Evolutionary conservation across 2,113 vertebrate genomes (phyloP).

Genomic region (Syrmaticus mikado): DNA sequence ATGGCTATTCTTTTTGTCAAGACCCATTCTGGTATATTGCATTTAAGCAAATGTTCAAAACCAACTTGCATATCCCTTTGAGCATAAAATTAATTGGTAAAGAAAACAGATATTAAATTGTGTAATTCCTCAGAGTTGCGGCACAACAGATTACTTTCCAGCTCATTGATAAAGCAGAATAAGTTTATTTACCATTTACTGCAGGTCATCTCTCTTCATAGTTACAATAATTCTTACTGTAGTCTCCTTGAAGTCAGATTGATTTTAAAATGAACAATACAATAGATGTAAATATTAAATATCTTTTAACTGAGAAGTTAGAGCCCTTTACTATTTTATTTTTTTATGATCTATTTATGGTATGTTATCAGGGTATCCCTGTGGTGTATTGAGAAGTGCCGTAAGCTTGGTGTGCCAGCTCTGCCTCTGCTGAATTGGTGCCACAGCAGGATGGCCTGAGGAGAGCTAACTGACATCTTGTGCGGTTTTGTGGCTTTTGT

Average conservation of each 20-base stretch:
- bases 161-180: neutral
- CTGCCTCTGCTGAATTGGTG: neutral
- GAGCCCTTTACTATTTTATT: neutral
- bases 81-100: constrained; percentile 18
- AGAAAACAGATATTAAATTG: neutral
- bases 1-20: neutral
- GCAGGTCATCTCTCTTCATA: neutral
- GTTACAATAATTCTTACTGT: neutral
- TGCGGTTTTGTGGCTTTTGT: neutral
- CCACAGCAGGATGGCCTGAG: neutral
- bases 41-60: neutral
- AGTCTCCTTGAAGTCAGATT: neutral
- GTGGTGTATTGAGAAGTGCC: neutral
- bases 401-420: constrained; percentile 27
- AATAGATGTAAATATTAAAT: constrained; percentile 42
- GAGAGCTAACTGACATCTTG: neutral
- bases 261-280: constrained; percentile 11
- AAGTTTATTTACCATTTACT: neutral
- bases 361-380: neutral
- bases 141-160: neutral
- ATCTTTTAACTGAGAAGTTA: neutral
- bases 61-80: neutral
- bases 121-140: neutral
- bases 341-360: constrained; percentile 14
- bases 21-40: neutral